Percentiles rank a stretch among this genome's conserved stretches.
These are phyloP conservation scores for Conus ventricosus DNA, from an alignment of 1,140 invertebrate species.

Conservation along the genomic window DNA sequence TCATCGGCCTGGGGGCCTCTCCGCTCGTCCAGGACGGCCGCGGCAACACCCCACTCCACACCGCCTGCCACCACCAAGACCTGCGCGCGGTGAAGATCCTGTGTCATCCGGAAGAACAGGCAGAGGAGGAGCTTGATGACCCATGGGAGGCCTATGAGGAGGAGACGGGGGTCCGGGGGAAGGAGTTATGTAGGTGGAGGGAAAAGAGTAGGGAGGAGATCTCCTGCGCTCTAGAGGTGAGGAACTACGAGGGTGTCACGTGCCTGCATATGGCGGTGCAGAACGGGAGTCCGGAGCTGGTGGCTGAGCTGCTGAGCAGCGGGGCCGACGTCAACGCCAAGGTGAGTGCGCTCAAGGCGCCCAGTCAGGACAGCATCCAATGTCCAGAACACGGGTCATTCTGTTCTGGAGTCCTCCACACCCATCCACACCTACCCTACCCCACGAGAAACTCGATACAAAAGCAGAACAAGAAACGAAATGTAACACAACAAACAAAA, in stretches of 20 bases:
- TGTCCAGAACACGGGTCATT: too few species aligned
- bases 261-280: constrained; percentile 74
- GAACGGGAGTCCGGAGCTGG: constrained; percentile 9
- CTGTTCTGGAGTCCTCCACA: too few species aligned
- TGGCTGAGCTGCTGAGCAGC: constrained; percentile 38
- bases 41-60: constrained; percentile 58
- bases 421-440: too few species aligned
- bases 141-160: constrained; percentile 15
- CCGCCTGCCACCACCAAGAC: constrained; percentile 78
- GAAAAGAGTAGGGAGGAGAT: constrained; percentile 71
- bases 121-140: background rate
- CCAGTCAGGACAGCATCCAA: too few species aligned
- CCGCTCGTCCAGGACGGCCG: constrained; percentile 48
- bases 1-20: constrained; percentile 73
- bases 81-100: constrained; percentile 80
- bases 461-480: too few species aligned
- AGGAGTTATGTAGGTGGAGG: constrained; percentile 40
- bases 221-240: constrained; percentile 78
- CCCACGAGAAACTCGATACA: too few species aligned
- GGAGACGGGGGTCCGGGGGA: background rate
- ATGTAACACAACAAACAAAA: too few species aligned
- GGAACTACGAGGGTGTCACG: constrained; percentile 86
- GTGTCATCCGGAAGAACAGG: constrained; percentile 67
- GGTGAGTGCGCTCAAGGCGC: constrained; percentile 74
- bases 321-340: constrained; percentile 83